A percentile compares a stretch with the other conserved stretches of the same genome.
Evolutionary conservation across 2,888 invertebrate genomes (phyloP).

Genomic region (Cryptosula pallasiana): DNA sequence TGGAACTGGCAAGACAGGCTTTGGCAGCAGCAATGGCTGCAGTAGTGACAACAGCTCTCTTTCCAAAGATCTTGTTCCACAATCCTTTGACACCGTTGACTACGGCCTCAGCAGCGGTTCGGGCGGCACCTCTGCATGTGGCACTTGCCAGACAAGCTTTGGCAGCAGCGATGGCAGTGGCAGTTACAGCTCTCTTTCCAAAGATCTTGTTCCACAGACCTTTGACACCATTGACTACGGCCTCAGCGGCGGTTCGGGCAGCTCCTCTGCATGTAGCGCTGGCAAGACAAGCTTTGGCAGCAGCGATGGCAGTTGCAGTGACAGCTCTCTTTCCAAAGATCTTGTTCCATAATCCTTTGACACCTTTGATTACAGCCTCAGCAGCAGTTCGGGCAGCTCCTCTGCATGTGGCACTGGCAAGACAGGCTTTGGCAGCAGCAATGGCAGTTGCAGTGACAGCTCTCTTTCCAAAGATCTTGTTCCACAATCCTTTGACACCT

Average conservation of each 20-base stretch:
- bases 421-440: constrained; percentile 2
- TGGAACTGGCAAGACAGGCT: too few relatives aligned
- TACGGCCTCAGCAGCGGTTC: too few relatives aligned
- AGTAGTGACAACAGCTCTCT: too few relatives aligned
- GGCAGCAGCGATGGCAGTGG: background rate
- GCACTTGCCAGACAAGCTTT: background rate
- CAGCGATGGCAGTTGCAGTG: constrained; percentile 6
- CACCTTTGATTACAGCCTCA: background rate
- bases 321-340: constrained; percentile 7
- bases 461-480: constrained; percentile 6
- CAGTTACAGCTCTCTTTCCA: too few relatives aligned
- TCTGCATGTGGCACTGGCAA: background rate
- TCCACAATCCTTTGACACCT: background rate
- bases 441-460: background rate
- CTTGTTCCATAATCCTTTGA: background rate
- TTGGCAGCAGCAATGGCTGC: background rate
- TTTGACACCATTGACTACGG: background rate
- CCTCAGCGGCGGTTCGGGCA: background rate
- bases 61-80: too few relatives aligned
- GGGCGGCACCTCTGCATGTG: too few relatives aligned
- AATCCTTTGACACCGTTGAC: too few relatives aligned
- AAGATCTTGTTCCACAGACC: background rate
- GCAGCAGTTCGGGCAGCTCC: background rate
- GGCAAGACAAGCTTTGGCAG: constrained; percentile 5
- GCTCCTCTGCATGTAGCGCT: background rate